Evolutionary conservation across 2,797 vertebrate species (phyloP), one percentile per base, ranked within the genome.

Genomic region (Rhinophrynus dorsalis): DNA sequence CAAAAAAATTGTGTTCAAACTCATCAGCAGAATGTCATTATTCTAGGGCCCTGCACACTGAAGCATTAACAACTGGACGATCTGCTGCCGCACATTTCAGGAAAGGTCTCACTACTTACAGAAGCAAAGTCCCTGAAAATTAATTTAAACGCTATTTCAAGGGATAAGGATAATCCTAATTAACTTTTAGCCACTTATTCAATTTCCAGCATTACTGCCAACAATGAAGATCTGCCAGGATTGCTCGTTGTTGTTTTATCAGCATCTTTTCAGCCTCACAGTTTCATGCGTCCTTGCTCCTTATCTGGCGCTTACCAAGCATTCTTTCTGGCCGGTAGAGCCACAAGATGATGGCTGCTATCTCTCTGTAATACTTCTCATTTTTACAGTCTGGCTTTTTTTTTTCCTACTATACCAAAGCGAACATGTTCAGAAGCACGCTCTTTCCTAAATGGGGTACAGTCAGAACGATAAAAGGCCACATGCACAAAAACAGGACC

Each of bases 151-250:
- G 10, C 54, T 51, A 72, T 72, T 72, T 27, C 40, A 37, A 48
- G 27, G 69, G 54, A 72, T 65, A 64, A 72, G 61, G 54, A 72
- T 65, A 66, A 72, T 72, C 69, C 61, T 72, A 66, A 72, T 72
- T 72, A 72, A 72, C 61, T 72, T 72, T 66, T 65, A 66, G 61
- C 61, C 69, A 59, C 54, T 66, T 72, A 66, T 59, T 72, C 20
- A 15, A 72, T 72, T 65, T 59, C 44, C 30, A 42, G 52, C 54
- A 33, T 58, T 29, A 35, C 52, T 35, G 45, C 44, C 35, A 59
- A 59, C 35, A 72, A 58, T 58, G 45, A 27, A 44, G 54, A 72
- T 72, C 61, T 58, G 32, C 32, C 33, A 59, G 45, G n/a, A 51
- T 42, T 4, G 26, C 21, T 63, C 52, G n/a, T n/a, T n/a, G n/a